These are phyloP conservation scores for Spisula solida DNA, from an alignment of 2,888 invertebrate genomes.

Conservation along the genomic window DNA sequence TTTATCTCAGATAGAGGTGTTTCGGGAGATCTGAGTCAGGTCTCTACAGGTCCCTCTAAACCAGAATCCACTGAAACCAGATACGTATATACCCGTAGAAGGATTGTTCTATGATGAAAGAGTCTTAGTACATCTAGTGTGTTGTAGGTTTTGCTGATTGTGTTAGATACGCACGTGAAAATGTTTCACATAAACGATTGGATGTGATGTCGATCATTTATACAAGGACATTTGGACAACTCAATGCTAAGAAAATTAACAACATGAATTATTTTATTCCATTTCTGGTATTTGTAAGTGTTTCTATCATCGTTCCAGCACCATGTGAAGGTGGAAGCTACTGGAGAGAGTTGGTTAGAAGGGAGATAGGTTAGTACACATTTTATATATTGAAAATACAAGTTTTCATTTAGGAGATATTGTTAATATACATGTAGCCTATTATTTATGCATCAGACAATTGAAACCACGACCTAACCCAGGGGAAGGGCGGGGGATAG, in stretches of 20 bases:
- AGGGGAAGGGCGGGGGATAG: too few relatives aligned
- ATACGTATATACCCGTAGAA: neutral
- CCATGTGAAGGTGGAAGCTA: constrained; percentile 24
- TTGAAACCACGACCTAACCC: too few relatives aligned
- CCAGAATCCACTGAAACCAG: neutral
- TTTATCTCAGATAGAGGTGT: too few relatives aligned
- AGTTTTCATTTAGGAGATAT: neutral
- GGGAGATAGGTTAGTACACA: constrained; percentile 18
- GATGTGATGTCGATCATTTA: too few relatives aligned
- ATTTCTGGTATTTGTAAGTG: neutral
- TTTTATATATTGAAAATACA: neutral
- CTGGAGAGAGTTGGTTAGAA: constrained; percentile 22
- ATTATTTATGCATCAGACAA: too few relatives aligned
- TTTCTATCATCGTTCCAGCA: neutral
- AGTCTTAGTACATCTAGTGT: neutral
- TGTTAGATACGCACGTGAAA: neutral
- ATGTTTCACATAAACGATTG: neutral
- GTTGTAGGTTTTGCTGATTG: neutral
- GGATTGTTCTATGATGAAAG: neutral
- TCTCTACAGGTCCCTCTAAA: neutral
- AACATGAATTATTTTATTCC: neutral
- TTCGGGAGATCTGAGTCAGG: too few relatives aligned
- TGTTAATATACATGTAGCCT: neutral
- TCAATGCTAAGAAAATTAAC: neutral
- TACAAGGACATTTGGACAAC: neutral